These are phyloP conservation scores for Arrhopalites spinosus DNA, from an alignment of 2,888 invertebrate genomes.

Conservation along the genomic window DNA sequence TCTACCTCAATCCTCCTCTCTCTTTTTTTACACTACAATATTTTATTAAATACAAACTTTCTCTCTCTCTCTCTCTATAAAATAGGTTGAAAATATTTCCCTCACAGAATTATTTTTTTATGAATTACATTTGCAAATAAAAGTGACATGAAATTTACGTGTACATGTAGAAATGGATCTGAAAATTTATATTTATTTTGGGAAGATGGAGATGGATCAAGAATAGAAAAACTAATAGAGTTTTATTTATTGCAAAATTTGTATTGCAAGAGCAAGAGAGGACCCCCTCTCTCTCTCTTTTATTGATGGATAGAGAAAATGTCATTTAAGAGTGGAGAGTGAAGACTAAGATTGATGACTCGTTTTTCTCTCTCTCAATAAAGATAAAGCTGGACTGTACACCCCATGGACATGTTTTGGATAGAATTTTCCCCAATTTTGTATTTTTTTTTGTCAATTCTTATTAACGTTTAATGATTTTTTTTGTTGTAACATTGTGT, in stretches of 20 bases:
- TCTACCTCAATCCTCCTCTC: too few relatives aligned
- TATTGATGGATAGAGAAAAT: neutral
- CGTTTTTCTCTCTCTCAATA: neutral
- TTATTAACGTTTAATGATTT: too few relatives aligned
- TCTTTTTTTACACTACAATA: too few relatives aligned
- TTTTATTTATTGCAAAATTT: neutral
- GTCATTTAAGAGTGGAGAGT: conserved; percentile 2
- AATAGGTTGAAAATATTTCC: too few relatives aligned
- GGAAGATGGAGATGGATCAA: neutral
- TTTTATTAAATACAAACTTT: too few relatives aligned
- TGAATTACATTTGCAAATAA: neutral
- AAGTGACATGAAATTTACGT: neutral
- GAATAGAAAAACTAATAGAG: neutral
- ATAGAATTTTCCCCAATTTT: neutral
- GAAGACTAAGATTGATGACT: conserved; percentile 28
- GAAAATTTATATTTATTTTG: too few relatives aligned
- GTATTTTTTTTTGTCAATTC: neutral
- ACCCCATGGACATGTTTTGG: neutral
- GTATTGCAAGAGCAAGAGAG: too few relatives aligned
- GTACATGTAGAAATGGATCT: neutral
- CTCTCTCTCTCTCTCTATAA: too few relatives aligned
- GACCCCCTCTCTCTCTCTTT: too few relatives aligned
- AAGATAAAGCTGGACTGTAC: neutral
- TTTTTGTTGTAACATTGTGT: too few relatives aligned
- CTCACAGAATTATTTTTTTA: neutral